Conservation (phyloP, 2,797 vertebrate species). For the Bradypodion ventrale region DNA sequence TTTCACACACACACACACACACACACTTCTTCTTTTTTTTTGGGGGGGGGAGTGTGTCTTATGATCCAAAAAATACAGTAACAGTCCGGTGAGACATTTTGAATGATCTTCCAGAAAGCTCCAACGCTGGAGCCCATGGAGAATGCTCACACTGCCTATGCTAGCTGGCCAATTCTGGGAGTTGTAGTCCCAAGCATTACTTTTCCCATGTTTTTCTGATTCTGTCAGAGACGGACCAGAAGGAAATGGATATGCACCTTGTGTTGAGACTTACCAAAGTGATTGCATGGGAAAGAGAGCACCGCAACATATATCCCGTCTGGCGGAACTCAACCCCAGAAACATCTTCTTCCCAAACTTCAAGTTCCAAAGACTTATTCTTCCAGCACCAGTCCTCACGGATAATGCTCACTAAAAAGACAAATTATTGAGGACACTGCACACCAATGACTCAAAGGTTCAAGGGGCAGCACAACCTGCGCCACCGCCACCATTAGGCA, state of each 20-base stretch:
- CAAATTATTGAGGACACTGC: not conserved
- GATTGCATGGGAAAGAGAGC: slow-evolving; percentile 95
- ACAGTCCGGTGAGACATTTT: too few relatives aligned
- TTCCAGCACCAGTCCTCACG: slow-evolving; percentile 99
- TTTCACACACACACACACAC: too few relatives aligned
- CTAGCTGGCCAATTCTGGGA: too few relatives aligned
- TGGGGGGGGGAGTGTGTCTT: too few relatives aligned
- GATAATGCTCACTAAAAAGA: slow-evolving; percentile 84
- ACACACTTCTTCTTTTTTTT: too few relatives aligned
- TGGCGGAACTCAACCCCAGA: slow-evolving; percentile 91
- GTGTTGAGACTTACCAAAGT: slow-evolving; percentile 83
- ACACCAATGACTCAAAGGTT: not conserved
- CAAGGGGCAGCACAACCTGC: not conserved
- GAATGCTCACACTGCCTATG: too few relatives aligned
- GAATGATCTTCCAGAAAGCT: too few relatives aligned
- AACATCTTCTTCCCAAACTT: slow-evolving; percentile 87
- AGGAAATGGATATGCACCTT: rapidly evolving
- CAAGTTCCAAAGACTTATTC: slow-evolving; percentile 93
- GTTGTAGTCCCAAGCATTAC: too few relatives aligned
- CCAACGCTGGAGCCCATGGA: too few relatives aligned
- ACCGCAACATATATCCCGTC: slow-evolving; percentile 97
- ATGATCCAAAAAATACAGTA: too few relatives aligned
- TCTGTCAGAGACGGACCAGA: not conserved
- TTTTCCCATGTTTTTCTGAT: too few relatives aligned
- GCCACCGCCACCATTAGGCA: too few relatives aligned